Evolutionary conservation across 2,888 invertebrate species (phyloP).

Genomic region (Drosophila formosana): DNA sequence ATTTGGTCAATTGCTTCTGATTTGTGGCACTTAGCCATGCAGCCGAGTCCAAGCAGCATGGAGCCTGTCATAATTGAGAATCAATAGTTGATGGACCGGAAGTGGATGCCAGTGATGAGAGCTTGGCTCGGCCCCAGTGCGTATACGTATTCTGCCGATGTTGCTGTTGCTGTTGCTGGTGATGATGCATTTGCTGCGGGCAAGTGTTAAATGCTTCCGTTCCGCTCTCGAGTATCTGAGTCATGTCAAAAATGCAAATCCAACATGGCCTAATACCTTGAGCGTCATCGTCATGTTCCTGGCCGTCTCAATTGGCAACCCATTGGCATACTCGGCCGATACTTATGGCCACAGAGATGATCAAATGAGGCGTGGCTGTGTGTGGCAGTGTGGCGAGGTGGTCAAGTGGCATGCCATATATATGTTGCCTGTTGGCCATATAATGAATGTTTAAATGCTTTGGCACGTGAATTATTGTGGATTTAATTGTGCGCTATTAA

Average conservation of each 20-base stretch:
- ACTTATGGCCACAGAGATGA: slow-evolving; percentile 22
- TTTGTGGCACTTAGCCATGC: slow-evolving; percentile 40
- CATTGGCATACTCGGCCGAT: slow-evolving; percentile 4
- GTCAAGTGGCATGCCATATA: background rate
- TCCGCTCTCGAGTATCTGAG: background rate
- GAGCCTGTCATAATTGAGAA: slow-evolving; percentile 59
- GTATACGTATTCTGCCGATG: slow-evolving; percentile 4
- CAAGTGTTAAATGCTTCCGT: slow-evolving; percentile 54
- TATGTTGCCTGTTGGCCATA: slow-evolving; percentile 45
- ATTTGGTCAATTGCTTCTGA: slow-evolving; percentile 55
- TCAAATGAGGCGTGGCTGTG: slow-evolving; percentile 26
- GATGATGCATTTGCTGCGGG: slow-evolving; percentile 12
- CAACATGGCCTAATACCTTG: slow-evolving; percentile 65
- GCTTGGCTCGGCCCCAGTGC: slow-evolving; percentile 1
- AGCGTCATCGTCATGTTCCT: slow-evolving; percentile 37
- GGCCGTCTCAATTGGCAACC: slow-evolving; percentile 29
- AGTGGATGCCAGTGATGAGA: slow-evolving; percentile 40
- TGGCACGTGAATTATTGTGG: slow-evolving; percentile 71
- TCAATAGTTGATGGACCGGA: slow-evolving; percentile 63
- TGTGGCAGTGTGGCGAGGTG: background rate
- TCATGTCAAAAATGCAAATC: slow-evolving; percentile 72
- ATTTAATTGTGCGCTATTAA: slow-evolving; percentile 74
- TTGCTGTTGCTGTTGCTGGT: background rate
- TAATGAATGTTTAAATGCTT: slow-evolving; percentile 67
- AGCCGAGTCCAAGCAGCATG: background rate